These are phyloP conservation scores for Lepidurus apus DNA, from an alignment of 1,140 invertebrate genomes.

Conservation along the genomic window DNA sequence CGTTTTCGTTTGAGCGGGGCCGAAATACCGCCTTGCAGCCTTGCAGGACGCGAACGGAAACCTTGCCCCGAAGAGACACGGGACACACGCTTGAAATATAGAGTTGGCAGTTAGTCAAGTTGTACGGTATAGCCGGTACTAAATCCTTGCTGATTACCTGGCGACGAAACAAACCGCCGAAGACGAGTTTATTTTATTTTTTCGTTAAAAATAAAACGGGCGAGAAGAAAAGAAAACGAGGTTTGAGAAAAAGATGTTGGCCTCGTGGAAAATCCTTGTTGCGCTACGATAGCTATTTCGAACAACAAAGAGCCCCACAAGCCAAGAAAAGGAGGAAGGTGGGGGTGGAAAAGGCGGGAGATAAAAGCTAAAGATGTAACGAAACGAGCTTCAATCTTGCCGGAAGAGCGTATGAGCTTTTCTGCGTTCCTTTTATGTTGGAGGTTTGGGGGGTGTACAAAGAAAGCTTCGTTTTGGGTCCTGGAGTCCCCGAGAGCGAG, in stretches of 20 bases:
- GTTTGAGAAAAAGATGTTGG: neutral
- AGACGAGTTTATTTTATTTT: slow-evolving; percentile 16
- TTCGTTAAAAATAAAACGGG: neutral
- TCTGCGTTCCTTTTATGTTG: neutral
- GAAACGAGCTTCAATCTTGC: slow-evolving; percentile 21
- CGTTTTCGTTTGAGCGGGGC: slow-evolving; percentile 7
- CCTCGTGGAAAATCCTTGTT: neutral
- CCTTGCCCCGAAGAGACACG: neutral
- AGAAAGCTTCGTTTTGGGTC: neutral
- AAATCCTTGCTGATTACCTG: neutral
- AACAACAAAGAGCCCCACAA: neutral
- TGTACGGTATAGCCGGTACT: neutral
- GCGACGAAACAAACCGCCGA: slow-evolving; percentile 13
- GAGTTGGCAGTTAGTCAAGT: neutral
- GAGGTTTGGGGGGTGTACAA: neutral
- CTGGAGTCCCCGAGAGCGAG: neutral
- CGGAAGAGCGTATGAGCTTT: slow-evolving; percentile 18
- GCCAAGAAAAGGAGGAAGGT: neutral
- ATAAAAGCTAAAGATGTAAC: slow-evolving; percentile 22
- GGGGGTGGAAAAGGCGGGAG: neutral
- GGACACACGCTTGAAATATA: neutral
- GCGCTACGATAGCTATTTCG: neutral
- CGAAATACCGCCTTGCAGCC: neutral
- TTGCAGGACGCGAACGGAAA: too few species aligned
- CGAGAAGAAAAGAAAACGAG: neutral